Conservation (phyloP, 2,113 vertebrate species). For the Chauna torquata region DNA sequence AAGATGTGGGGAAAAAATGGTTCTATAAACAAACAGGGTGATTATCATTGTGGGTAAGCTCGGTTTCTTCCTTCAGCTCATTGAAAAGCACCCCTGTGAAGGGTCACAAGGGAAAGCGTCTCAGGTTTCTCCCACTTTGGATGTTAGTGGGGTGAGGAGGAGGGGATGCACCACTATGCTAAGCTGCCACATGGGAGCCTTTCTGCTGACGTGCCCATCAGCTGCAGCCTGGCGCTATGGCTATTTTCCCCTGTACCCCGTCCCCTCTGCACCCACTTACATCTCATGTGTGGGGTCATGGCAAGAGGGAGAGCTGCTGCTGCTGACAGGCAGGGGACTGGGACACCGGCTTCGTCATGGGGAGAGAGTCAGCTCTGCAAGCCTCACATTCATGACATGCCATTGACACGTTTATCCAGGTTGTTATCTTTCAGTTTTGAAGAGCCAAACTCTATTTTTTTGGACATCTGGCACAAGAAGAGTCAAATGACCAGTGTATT, state of each 20-base stretch:
- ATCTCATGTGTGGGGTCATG: neutral
- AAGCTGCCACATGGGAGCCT: neutral
- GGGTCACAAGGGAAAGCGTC: neutral
- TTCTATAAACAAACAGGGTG: neutral
- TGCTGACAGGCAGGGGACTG: neutral
- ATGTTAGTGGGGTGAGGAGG: neutral
- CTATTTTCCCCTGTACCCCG: neutral
- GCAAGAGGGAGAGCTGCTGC: neutral
- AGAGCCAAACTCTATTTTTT: neutral
- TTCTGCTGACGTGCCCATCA: neutral
- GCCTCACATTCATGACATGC: neutral
- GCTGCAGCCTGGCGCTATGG: neutral
- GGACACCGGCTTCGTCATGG: neutral
- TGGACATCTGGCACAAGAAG: neutral
- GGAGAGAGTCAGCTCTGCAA: neutral
- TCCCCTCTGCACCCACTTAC: neutral
- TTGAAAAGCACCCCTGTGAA: neutral
- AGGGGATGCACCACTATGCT: accelerated
- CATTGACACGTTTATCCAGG: accelerated
- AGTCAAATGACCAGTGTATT: neutral
- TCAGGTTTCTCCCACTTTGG: neutral
- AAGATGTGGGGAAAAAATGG: neutral
- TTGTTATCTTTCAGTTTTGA: neutral
- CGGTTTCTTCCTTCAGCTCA: neutral
- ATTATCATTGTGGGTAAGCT: neutral